These are phyloP conservation scores for Stigmatopora argus DNA, from an alignment of 2,113 vertebrate genomes.

Conservation along the genomic window DNA sequence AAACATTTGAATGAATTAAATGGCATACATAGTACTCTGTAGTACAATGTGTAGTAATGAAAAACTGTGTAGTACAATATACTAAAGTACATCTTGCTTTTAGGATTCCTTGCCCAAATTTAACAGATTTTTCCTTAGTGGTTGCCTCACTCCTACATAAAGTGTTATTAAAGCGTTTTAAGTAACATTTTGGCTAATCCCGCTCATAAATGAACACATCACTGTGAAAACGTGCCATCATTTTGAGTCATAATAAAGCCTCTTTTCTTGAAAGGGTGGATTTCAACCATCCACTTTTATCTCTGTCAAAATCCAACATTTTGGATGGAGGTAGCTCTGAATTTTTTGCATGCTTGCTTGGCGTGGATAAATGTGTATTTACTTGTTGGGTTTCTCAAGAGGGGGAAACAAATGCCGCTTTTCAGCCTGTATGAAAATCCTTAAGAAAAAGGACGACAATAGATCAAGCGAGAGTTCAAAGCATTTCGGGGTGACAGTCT, in stretches of 20 bases:
- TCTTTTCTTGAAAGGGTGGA: background rate
- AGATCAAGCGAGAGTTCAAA: conserved; percentile 59
- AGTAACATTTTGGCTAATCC: background rate
- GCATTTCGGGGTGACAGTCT: conserved; percentile 59
- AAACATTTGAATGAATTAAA: no score
- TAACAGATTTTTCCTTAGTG: background rate
- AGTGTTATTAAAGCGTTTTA: background rate
- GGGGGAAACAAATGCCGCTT: conserved; percentile 8
- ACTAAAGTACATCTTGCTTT: background rate
- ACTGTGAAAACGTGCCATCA: background rate
- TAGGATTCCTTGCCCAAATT: background rate
- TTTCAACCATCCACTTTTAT: background rate
- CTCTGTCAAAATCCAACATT: background rate
- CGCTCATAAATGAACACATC: background rate
- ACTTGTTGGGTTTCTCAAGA: conserved; percentile 2
- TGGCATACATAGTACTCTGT: no score
- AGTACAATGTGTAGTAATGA: background rate
- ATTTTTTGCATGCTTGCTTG: background rate
- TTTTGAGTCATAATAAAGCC: background rate
- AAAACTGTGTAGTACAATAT: background rate
- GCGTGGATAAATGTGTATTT: background rate
- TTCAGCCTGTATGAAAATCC: conserved; percentile 28
- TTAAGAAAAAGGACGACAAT: conserved; percentile 42
- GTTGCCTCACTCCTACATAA: background rate
- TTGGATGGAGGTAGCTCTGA: background rate